Evolutionary conservation across 2,113 vertebrate species (phyloP).

Genomic region (Tonatia bakeri): DNA sequence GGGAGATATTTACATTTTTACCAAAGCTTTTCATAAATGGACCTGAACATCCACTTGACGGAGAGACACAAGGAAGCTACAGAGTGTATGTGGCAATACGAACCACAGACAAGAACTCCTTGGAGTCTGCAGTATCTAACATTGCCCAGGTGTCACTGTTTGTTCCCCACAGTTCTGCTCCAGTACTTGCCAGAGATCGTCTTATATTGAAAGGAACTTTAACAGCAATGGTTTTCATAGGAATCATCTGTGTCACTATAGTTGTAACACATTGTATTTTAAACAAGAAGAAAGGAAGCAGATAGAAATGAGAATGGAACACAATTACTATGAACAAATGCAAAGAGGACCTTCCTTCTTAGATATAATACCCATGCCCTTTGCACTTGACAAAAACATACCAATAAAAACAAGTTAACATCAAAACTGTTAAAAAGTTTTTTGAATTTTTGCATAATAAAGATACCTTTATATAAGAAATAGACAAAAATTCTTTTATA

Average conservation of each 20-base stretch:
- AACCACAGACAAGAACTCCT: constrained; percentile 56
- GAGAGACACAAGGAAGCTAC: constrained; percentile 38
- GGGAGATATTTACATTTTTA: constrained; percentile 75
- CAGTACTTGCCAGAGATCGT: not conserved
- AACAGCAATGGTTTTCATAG: constrained; percentile 26
- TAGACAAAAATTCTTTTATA: not conserved
- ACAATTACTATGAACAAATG: constrained; percentile 58
- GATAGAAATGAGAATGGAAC: constrained; percentile 18
- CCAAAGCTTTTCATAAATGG: constrained; percentile 29
- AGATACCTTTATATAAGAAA: not conserved
- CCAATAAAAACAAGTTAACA: constrained; percentile 21
- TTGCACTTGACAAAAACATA: not conserved
- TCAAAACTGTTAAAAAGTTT: not conserved
- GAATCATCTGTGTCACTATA: constrained; percentile 58
- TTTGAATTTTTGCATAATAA: not conserved
- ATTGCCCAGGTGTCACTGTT: constrained; percentile 69
- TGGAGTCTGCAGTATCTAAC: constrained; percentile 76
- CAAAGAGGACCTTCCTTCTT: not conserved
- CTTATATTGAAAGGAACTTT: constrained; percentile 59
- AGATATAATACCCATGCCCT: not conserved
- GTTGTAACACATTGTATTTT: constrained; percentile 46
- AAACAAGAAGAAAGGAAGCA: constrained; percentile 58
- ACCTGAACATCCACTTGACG: constrained; percentile 5
- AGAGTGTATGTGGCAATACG: constrained; percentile 76
- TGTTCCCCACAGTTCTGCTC: not conserved